A percentile compares a stretch with the other conserved stretches of the same genome.
Conservation (phyloP, 2,888 invertebrate genomes). For the Philereme transversata region DNA sequence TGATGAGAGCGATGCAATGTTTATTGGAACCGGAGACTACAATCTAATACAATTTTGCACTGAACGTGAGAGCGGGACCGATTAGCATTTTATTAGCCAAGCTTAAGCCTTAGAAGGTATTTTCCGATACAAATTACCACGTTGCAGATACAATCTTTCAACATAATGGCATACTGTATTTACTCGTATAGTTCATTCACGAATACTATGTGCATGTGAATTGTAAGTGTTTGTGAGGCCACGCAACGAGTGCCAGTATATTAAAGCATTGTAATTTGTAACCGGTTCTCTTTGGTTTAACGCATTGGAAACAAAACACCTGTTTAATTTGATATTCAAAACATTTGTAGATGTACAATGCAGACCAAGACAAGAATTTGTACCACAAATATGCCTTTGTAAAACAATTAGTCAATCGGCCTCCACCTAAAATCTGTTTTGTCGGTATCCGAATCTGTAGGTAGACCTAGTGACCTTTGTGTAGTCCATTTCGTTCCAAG, state of each 20-base stretch:
- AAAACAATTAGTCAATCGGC: no score
- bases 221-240: conserved; percentile 25
- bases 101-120: conserved; percentile 21
- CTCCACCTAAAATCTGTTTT: not conserved
- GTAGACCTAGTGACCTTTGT: no score
- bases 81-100: conserved; percentile 37
- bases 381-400: not conserved
- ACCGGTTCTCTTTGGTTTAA: conserved; percentile 25
- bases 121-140: conserved; percentile 31
- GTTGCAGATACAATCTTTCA: conserved; percentile 24
- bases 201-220: conserved; percentile 30
- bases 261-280: conserved; percentile 20
- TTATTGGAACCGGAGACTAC: conserved; percentile 24
- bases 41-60: conserved; percentile 30
- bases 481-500: not conserved
- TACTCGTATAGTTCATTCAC: conserved; percentile 22
- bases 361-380: conserved; percentile 2
- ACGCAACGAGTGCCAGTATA: conserved; percentile 27
- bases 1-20: conserved; percentile 19
- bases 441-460: not conserved
- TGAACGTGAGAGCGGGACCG: conserved; percentile 29
- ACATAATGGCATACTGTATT: conserved; percentile 18
- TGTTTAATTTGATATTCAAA: conserved; percentile 26
- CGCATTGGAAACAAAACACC: conserved; percentile 28
- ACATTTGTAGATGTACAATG: not conserved